Evolutionary conservation across 2,113 vertebrate species (phyloP).

Genomic region (Echinops telfairi): DNA sequence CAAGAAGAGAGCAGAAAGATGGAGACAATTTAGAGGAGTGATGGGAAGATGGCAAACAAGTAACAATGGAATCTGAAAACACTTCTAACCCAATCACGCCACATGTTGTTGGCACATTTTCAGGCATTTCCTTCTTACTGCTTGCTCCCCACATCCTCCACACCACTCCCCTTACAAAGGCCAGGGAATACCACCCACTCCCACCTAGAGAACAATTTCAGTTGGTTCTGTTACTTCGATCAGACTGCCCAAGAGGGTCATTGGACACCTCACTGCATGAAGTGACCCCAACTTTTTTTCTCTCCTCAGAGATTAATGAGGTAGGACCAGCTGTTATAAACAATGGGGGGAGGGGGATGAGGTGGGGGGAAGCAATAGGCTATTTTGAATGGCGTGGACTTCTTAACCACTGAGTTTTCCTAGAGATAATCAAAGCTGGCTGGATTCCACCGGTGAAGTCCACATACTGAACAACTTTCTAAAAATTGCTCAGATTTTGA

Average conservation of each 20-base stretch:
- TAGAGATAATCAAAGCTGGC: not conserved
- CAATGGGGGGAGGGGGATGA: not conserved
- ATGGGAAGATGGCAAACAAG: not conserved
- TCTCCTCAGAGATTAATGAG: constrained; percentile 32
- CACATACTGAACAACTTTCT: constrained; percentile 28
- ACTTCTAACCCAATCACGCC: not conserved
- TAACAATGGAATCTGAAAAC: not conserved
- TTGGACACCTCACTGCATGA: not conserved
- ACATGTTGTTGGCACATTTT: constrained; percentile 30
- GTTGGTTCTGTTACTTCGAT: constrained; percentile 41
- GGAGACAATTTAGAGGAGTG: not conserved
- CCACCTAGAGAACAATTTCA: constrained; percentile 57
- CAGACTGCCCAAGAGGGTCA: constrained; percentile 52
- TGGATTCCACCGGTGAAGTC: not conserved
- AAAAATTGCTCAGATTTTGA: constrained; percentile 25
- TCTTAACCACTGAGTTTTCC: not conserved
- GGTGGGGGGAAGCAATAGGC: not conserved
- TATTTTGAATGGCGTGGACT: not conserved
- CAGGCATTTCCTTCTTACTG: constrained; percentile 37
- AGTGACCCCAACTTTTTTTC: constrained; percentile 14
- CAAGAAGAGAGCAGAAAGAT: not conserved
- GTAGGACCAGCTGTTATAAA: constrained; percentile 51
- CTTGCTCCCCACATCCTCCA: constrained; percentile 61
- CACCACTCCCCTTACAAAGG: constrained; percentile 56
- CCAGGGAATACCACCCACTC: constrained; percentile 27